Conservation (phyloP, 2,797 vertebrate genomes). For the Muraenolepis orangiensis region DNA sequence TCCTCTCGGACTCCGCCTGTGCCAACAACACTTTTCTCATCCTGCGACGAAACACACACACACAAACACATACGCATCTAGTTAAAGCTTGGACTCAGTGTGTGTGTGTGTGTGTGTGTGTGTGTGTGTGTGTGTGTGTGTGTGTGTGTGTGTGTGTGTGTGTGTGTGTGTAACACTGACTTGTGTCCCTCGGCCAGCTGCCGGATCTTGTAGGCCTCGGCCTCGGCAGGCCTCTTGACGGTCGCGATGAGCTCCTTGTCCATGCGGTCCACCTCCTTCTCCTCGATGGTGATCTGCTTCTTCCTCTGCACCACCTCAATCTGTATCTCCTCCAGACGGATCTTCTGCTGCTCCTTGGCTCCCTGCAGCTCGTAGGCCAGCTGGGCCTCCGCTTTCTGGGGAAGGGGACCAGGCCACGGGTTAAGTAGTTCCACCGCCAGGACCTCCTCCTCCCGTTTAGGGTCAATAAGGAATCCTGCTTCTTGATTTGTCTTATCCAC, state of each 20-base stretch:
- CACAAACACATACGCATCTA: no score
- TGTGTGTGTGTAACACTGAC: constrained; percentile 58
- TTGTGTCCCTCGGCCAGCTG: constrained; percentile 85
- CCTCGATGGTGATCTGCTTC: constrained; percentile 85
- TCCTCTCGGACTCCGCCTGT: constrained; percentile 83
- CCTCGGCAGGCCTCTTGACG: constrained; percentile 83
- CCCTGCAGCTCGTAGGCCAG: constrained; percentile 93
- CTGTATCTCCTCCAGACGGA: constrained; percentile 86
- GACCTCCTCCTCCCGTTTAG: no score
- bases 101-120: no score
- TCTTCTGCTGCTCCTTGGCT: constrained; percentile 90
- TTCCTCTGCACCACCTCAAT: constrained; percentile 86
- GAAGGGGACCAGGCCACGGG: no score
- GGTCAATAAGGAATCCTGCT: no score
- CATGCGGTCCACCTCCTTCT: constrained; percentile 80
- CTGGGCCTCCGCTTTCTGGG: constrained; percentile 89
- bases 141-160: background rate
- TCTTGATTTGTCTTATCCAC: no score
- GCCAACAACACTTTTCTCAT: constrained; percentile 80
- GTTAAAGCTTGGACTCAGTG: no score
- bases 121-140: no score
- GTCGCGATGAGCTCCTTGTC: constrained; percentile 84
- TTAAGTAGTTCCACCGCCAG: no score
- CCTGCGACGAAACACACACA: constrained; percentile 49
- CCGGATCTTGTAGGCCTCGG: constrained; percentile 82